These are phyloP conservation scores for Resseliella maxima DNA, from an alignment of 2,888 invertebrate genomes.

Conservation along the genomic window DNA sequence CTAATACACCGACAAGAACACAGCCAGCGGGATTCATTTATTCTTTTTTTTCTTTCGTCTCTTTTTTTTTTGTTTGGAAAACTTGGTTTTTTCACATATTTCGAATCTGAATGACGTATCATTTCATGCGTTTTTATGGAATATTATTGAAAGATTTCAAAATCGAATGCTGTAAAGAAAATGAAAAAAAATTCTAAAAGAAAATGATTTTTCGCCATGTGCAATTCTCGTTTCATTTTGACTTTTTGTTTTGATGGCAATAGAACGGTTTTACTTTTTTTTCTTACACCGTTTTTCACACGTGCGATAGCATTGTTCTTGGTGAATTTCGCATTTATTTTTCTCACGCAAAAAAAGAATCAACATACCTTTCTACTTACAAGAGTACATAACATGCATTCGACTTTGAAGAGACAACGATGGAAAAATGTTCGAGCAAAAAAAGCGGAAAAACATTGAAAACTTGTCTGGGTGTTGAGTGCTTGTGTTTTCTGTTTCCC, in stretches of 20 bases:
- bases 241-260: background rate
- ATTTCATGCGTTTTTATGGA: background rate
- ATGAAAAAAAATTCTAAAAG: background rate
- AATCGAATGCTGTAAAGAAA: background rate
- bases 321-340: background rate
- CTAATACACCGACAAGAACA: background rate
- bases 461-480: background rate
- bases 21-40: too few relatives aligned
- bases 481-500: background rate
- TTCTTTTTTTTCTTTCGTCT: too few relatives aligned
- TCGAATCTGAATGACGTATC: background rate
- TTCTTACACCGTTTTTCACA: background rate
- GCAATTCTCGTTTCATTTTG: background rate
- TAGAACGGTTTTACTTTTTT: background rate
- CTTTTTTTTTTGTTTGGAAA: background rate
- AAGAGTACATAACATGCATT: background rate
- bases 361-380: conserved; percentile 12
- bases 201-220: conserved; percentile 19
- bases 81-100: background rate
- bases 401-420: background rate
- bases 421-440: background rate
- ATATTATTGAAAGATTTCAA: background rate
- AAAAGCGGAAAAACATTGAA: background rate
- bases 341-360: background rate
- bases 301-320: conserved; percentile 10